Evolutionary conservation across 2,888 invertebrate genomes (phyloP).

Genomic region (Boloria selene): DNA sequence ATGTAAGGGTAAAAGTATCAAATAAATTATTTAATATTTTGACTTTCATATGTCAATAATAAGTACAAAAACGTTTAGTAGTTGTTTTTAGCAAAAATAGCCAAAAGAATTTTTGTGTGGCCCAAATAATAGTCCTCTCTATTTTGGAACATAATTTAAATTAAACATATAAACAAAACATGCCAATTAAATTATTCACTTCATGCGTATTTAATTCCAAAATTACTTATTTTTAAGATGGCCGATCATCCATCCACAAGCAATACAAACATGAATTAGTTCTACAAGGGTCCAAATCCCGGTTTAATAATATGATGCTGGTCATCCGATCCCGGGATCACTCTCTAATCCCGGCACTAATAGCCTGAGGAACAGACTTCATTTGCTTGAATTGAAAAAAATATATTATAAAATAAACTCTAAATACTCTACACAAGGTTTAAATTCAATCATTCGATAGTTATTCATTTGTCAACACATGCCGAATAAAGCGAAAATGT

Average conservation of each 20-base stretch:
- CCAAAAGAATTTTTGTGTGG: too few relatives aligned
- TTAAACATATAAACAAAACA: not conserved
- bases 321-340: constrained; percentile 77
- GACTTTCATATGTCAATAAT: too few relatives aligned
- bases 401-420: constrained; percentile 28
- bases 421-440: constrained; percentile 10
- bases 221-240: constrained; percentile 11
- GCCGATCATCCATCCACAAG: constrained; percentile 30
- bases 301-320: constrained; percentile 74
- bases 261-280: constrained; percentile 71
- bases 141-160: not conserved
- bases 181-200: not conserved
- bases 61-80: too few relatives aligned
- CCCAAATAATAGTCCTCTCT: not conserved
- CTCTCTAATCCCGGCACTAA: constrained; percentile 76
- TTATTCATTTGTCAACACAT: constrained; percentile 1
- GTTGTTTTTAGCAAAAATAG: too few relatives aligned
- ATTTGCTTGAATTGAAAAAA: constrained; percentile 38
- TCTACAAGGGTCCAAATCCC: constrained; percentile 73
- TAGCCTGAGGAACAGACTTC: constrained; percentile 59
- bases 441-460: constrained; percentile 8
- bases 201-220: constrained; percentile 5
- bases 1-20: too few relatives aligned
- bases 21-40: too few relatives aligned
- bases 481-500: not conserved